Evolutionary conservation across 2,113 vertebrate genomes (phyloP).

Genomic region (Merops nubicus): DNA sequence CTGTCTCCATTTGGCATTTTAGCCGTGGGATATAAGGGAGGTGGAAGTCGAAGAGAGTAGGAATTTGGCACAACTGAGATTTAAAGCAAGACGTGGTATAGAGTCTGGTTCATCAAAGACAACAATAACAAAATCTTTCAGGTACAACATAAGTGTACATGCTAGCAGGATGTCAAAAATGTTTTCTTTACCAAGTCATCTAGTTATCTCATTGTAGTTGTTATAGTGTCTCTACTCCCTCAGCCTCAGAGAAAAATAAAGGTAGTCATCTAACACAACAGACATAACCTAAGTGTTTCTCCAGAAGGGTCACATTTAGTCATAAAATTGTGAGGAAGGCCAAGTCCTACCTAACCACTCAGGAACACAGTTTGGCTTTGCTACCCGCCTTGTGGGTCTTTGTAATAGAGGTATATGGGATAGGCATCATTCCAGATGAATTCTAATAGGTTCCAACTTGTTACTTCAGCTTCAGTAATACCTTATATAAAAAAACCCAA

Average conservation of each 20-base stretch:
- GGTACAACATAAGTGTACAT: not conserved
- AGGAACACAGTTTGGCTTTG: not conserved
- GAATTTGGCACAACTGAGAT: not conserved
- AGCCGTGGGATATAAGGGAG: not conserved
- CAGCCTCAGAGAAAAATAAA: not conserved
- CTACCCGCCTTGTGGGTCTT: not conserved
- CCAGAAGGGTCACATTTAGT: not conserved
- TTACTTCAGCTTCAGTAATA: not conserved
- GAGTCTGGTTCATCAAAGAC: not conserved
- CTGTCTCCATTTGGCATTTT: not conserved
- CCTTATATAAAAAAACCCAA: not conserved
- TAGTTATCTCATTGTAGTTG: not conserved
- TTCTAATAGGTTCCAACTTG: not conserved
- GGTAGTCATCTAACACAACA: not conserved
- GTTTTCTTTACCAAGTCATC: not conserved
- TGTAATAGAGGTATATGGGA: not conserved
- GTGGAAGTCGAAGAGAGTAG: not conserved
- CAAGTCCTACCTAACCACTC: not conserved
- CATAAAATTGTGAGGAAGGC: not conserved
- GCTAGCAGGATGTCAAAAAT: not conserved
- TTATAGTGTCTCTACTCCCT: not conserved
- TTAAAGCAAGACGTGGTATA: not conserved
- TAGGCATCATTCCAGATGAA: not conserved
- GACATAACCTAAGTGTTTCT: not conserved
- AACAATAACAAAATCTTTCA: not conserved